Evolutionary conservation across 2,888 invertebrate species (phyloP), one percentile per base, ranked within the genome.

Genomic region (Miltochrista miniata): DNA sequence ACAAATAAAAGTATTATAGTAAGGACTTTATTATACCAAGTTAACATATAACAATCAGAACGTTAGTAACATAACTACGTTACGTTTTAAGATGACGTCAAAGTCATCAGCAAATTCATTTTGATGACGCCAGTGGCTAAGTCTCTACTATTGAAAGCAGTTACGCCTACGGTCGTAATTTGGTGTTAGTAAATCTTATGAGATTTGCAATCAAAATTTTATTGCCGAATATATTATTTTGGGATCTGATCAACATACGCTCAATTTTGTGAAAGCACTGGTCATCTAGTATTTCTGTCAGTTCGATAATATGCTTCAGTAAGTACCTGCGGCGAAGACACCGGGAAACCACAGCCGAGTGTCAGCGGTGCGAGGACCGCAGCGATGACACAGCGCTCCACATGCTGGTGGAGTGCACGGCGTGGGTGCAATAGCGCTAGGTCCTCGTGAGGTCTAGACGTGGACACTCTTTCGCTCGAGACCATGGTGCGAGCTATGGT

Each of bases 21-120:
- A n/a, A n/a, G n/a, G n/a, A n/a, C n/a, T 31, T 31, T 36, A 36
- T 9, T 36, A 47, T 35, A 12, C 15, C 4, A 10, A 39, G 29
- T 35, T 24, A 13, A 7, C 29, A 34, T 33, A 35, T 14, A 7
- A 35, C 12, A 1, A 36, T 7, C 7, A 12, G 3, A 4, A 2
- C 18, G 18, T 49, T 33, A 7, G 33, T 10, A 50, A 47, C 33
- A 57, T 36, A 41, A 40, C n/a, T 51, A 39, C 50, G 41, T 29
- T 36, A 54, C 48, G 48, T 51, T 50, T 54, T 24, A 24, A 1
- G 11, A 55, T 64, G 58, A 58, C 64, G 55, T 53, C 45, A 43
- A 13, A 11, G 40, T 39, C 46, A 49, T 55, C 46, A 54, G 34
- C 12, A 31, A 58, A 53, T 35, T 29, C 42, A 39, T 58, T 58